Conservation (phyloP, 2,113 vertebrate species). For the Festucalex cinctus region DNA sequence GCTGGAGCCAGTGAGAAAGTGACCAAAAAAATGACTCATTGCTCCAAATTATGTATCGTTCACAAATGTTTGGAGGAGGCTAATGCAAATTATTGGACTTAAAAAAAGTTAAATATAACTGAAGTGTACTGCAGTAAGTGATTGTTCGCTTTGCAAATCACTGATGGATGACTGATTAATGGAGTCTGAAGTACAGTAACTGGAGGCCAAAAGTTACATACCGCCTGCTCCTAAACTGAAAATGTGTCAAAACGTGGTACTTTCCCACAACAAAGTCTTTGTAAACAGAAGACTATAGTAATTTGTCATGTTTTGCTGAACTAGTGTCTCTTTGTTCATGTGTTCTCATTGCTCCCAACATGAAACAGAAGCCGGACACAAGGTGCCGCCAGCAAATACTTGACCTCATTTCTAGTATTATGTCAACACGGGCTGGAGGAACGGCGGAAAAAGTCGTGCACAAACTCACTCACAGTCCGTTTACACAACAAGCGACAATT, state of each 20-base stretch:
- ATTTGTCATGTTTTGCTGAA: neutral
- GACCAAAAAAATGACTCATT: too few relatives aligned
- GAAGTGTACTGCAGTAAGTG: neutral
- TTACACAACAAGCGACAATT: neutral
- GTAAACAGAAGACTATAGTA: neutral
- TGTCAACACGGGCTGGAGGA: conserved; percentile 16
- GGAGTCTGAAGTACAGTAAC: neutral
- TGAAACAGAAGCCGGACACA: neutral
- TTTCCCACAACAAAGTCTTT: neutral
- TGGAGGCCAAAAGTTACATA: too few relatives aligned
- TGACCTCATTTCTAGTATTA: conserved; percentile 34
- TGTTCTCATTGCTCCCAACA: too few relatives aligned
- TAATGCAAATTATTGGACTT: too few relatives aligned
- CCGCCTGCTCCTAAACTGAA: neutral
- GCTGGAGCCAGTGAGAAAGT: neutral
- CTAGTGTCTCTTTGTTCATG: too few relatives aligned
- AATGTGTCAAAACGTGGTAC: neutral
- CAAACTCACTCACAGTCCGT: conserved; percentile 1
- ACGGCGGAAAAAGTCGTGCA: too few relatives aligned
- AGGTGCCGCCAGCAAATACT: neutral
- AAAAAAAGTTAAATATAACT: too few relatives aligned
- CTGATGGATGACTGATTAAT: neutral
- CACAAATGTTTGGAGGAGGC: too few relatives aligned
- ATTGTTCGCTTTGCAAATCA: neutral
- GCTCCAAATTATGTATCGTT: too few relatives aligned